Evolutionary conservation across 2,797 vertebrate species (phyloP), one percentile per base, ranked within the genome.

Genomic region (Oceanodroma leucorhoa): DNA sequence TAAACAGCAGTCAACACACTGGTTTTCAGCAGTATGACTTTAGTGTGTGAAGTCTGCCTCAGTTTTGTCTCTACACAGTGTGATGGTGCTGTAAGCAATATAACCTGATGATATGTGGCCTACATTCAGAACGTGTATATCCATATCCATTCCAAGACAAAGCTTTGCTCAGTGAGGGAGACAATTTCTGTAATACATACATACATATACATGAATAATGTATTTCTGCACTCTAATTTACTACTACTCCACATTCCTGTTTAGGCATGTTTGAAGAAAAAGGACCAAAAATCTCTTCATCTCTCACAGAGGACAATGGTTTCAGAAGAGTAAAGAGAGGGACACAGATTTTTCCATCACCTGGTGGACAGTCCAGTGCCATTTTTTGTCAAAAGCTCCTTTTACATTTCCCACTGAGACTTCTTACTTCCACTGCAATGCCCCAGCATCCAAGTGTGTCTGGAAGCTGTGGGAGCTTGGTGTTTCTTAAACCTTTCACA

Each of bases 91-190:
- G 46, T 38, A 53, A 94, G 72, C 57, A 23, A 16, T 24, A 48
- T 27, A 87, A 69, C n/a, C 46, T 62, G n/a, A 57, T 58, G 72
- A 61, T 64, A 26, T 40, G 82, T 65, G 66, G 65, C 83, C 89
- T 90, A 66, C 29, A 72, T 88, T 79, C 76, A 83, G 53, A 76
- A 81, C n/a, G n/a, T 23, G 34, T 43, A 19, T n/a, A 69, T 86
- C 76, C 58, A 38, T 83, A 91, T 58, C 69, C 38, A 86, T 92
- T 86, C 82, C 85, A 86, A 76, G 58, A 75, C 72, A 95, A 93
- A 72, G 43, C 21, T 92, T 85, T 91, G 34, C 61, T 92, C 65
- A 55, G 27, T 32, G 76, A 64, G 92, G 62, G 45, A 87, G 79
- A 45, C 57, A 51, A 78, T 91, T 93, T 86, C 65, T 0, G 1